Conservation (phyloP, 2,113 vertebrate species). For the Nyctibius bracteatus region DNA sequence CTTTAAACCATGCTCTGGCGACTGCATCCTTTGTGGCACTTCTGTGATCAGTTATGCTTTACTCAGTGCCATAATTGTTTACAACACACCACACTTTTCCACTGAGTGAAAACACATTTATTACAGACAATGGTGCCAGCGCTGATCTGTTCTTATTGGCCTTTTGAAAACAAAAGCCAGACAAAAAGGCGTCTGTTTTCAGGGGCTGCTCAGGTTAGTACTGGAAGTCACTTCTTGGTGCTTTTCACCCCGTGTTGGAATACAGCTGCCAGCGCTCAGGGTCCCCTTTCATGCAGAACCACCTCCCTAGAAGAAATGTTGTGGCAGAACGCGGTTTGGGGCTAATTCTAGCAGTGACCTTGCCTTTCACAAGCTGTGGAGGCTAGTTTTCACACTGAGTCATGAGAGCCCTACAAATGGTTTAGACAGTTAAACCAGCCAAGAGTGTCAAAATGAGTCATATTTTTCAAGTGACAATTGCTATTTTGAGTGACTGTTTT, state of each 20-base stretch:
- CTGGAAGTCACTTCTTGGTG: conserved; percentile 58
- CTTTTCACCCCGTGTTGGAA: conserved; percentile 32
- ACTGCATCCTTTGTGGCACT: neutral
- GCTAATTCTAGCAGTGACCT: neutral
- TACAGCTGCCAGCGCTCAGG: conserved; percentile 9
- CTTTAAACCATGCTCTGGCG: neutral
- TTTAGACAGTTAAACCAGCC: neutral
- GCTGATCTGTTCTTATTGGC: conserved; percentile 40
- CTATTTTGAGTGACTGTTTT: conserved; percentile 28
- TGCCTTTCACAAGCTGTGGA: neutral
- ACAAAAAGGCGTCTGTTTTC: conserved; percentile 60
- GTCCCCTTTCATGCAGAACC: neutral
- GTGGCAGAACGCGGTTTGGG: neutral
- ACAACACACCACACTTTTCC: conserved; percentile 5
- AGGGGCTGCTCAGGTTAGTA: conserved; percentile 39
- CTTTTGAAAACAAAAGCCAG: conserved; percentile 43
- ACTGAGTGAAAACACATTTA: conserved; percentile 35
- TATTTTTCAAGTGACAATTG: neutral
- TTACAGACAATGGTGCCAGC: conserved; percentile 67
- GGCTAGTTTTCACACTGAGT: neutral
- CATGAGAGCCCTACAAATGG: neutral
- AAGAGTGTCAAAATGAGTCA: neutral
- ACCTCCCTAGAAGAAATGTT: neutral
- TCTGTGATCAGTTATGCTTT: conserved; percentile 5
- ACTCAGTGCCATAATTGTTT: conserved; percentile 47